Percentiles rank a stretch among this genome's conserved stretches.
These are phyloP conservation scores for Rhinichthys osculus DNA, from an alignment of 2,797 vertebrate genomes.

Conservation along the genomic window DNA sequence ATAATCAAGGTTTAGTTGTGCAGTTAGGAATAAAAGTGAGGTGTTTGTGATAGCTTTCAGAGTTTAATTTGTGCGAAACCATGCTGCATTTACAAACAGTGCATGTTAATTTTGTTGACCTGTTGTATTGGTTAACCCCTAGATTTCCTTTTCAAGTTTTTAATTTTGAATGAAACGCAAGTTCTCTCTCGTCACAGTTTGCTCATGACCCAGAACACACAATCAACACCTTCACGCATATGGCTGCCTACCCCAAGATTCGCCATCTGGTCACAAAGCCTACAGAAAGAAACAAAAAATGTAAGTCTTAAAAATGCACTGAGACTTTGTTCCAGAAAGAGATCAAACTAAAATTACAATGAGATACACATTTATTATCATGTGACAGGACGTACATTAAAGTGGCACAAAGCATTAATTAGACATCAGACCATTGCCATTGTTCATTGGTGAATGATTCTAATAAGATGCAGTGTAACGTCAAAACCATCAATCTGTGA, in stretches of 20 bases:
- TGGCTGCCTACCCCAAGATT: slow-evolving; percentile 10
- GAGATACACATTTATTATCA: slow-evolving; percentile 18
- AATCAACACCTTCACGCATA: slow-evolving; percentile 28
- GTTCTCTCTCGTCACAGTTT: slow-evolving; percentile 34
- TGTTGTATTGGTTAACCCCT: slow-evolving; percentile 26
- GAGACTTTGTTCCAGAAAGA: not conserved
- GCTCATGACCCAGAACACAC: slow-evolving; percentile 23
- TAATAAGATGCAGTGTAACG: slow-evolving; percentile 18
- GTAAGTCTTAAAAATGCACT: not conserved
- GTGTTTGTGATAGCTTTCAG: not conserved
- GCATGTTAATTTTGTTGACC: not conserved
- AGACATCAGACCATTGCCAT: not conserved
- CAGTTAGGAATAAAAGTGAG: not conserved
- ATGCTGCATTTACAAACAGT: not conserved
- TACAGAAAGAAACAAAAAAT: not conserved
- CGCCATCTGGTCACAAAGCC: slow-evolving; percentile 23
- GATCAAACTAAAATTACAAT: not conserved
- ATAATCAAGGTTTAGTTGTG: not conserved
- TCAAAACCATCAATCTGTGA: not conserved
- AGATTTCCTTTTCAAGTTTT: not conserved
- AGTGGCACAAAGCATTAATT: not conserved
- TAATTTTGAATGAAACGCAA: slow-evolving; percentile 30
- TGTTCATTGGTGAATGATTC: slow-evolving; percentile 2
- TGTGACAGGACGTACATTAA: not conserved
- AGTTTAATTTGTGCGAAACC: not conserved